These are phyloP conservation scores for Menura novaehollandiae DNA, from an alignment of 2,113 vertebrate genomes.

Conservation along the genomic window DNA sequence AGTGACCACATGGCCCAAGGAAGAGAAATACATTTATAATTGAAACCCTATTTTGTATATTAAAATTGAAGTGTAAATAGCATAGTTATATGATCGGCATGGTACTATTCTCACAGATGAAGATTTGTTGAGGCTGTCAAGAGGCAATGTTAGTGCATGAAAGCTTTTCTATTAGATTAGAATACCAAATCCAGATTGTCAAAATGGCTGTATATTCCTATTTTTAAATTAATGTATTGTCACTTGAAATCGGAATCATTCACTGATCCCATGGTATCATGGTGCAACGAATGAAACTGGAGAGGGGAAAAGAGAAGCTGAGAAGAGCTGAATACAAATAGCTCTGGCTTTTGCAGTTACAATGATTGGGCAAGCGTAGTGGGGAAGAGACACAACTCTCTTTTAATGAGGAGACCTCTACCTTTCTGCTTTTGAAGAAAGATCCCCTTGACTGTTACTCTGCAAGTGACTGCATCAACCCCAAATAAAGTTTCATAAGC, in stretches of 20 bases:
- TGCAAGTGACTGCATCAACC: neutral
- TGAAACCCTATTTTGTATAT: neutral
- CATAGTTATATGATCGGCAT: neutral
- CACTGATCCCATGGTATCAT: neutral
- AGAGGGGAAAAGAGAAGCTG: neutral
- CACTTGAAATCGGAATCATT: neutral
- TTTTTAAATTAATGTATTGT: neutral
- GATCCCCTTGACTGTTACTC: neutral
- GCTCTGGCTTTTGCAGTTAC: neutral
- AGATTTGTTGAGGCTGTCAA: neutral
- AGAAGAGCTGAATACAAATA: neutral
- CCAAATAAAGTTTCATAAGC: neutral
- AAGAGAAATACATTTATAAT: neutral
- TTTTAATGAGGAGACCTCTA: neutral
- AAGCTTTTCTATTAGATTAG: slow-evolving; percentile 49
- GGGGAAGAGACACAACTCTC: neutral
- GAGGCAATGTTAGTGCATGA: neutral
- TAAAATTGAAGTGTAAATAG: neutral
- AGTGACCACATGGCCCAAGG: neutral
- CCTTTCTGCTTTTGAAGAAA: neutral
- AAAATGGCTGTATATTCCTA: neutral
- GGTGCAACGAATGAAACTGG: neutral
- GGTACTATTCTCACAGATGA: neutral
- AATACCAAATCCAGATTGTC: neutral
- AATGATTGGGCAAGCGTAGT: neutral